Percentiles rank a stretch among this genome's conserved stretches.
These are phyloP conservation scores for Corvus moneduloides DNA, from an alignment of 2,113 vertebrate genomes.

Conservation along the genomic window DNA sequence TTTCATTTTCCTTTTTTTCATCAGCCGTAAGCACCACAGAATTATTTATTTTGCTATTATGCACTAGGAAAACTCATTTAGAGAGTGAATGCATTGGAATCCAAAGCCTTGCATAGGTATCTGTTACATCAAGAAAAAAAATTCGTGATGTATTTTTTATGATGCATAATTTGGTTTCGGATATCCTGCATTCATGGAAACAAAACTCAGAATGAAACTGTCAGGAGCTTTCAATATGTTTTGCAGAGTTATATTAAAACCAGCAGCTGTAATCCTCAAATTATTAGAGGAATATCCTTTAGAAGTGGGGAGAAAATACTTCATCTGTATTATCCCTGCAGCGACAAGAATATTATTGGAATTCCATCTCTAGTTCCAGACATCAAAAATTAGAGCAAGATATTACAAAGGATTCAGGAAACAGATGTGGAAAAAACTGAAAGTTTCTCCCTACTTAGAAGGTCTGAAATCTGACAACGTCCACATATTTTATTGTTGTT, in stretches of 20 bases:
- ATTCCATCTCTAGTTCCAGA: neutral
- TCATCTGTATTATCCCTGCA: neutral
- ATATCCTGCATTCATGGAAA: neutral
- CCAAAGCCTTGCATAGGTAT: neutral
- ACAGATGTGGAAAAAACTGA: neutral
- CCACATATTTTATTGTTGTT: neutral
- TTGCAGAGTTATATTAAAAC: neutral
- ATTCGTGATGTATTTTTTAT: neutral
- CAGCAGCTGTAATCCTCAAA: neutral
- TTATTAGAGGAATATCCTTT: neutral
- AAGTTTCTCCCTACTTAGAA: neutral
- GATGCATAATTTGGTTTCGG: neutral
- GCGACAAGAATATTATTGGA: neutral
- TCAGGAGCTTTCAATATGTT: neutral
- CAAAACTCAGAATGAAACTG: neutral
- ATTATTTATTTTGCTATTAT: neutral
- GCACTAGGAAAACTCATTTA: neutral
- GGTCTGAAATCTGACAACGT: neutral
- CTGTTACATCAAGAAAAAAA: neutral
- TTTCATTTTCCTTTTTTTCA: neutral
- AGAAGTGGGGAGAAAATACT: neutral
- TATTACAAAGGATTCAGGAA: neutral
- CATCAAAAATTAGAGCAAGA: neutral
- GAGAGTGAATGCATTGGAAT: neutral
- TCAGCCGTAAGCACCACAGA: neutral